phyloP scores from a whole-genome alignment of 2,113 vertebrate genomes.

The Chiloscyllium plagiosum region DNA sequence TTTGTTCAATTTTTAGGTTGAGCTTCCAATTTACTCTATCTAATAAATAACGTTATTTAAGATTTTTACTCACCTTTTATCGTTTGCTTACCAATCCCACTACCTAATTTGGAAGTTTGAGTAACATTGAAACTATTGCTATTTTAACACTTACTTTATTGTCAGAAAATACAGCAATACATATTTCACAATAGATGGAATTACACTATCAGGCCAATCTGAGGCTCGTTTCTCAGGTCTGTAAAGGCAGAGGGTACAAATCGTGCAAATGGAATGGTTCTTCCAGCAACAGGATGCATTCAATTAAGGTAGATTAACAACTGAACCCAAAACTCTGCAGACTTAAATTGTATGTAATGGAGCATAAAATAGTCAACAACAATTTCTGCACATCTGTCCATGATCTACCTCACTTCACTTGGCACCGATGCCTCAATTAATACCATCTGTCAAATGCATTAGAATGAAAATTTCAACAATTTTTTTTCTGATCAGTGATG shows the following conservation, averaged over 20 bases:
- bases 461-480: background rate
- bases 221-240: background rate
- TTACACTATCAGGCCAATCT: background rate
- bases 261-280: background rate
- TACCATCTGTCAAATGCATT: slow-evolving; percentile 12
- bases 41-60: background rate
- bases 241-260: background rate
- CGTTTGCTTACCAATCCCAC: background rate
- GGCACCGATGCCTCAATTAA: background rate
- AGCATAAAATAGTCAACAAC: background rate
- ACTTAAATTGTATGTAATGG: background rate
- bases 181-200: background rate
- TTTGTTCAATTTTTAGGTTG: background rate
- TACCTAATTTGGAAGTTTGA: background rate
- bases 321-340: background rate
- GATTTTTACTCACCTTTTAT: too few species aligned
- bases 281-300: background rate
- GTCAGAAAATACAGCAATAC: background rate
- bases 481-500: background rate
- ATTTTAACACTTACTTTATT: background rate
- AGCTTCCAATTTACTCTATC: background rate
- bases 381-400: background rate
- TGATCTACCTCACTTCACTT: background rate
- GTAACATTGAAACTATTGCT: background rate
- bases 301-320: background rate